phyloP scores from a whole-genome alignment of 2,888 invertebrate genomes.

The Cephonodes hylas region DNA sequence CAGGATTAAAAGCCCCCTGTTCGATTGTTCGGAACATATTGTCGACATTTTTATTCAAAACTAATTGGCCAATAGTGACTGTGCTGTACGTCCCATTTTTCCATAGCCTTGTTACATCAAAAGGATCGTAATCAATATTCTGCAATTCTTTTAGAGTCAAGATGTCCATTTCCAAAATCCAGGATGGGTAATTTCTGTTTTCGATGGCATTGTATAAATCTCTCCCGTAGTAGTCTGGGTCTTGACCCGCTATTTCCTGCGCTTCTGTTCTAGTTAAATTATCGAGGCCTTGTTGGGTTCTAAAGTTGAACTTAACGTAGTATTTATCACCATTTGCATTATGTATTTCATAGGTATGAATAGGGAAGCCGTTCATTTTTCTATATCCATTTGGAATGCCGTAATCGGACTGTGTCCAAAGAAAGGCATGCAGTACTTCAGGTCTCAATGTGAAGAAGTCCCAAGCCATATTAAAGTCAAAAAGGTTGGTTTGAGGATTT shows the following conservation, averaged over 20 bases:
- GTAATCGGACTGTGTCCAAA: constrained; percentile 90
- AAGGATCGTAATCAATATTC: constrained; percentile 54
- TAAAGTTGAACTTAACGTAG: constrained; percentile 94
- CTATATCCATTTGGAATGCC: constrained; percentile 94
- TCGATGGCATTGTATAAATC: constrained; percentile 92
- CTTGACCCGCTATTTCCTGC: constrained; percentile 82
- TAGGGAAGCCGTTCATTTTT: constrained; percentile 94
- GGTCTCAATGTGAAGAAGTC: constrained; percentile 92
- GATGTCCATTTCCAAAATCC: constrained; percentile 62
- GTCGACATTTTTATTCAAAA: constrained; percentile 48
- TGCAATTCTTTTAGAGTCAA: constrained; percentile 44
- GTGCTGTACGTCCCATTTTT: constrained; percentile 58
- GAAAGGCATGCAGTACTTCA: constrained; percentile 87
- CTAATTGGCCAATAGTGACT: constrained; percentile 48
- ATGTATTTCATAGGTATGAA: constrained; percentile 93
- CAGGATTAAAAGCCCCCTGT: constrained; percentile 51
- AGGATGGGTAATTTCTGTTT: constrained; percentile 72
- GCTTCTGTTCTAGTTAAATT: constrained; percentile 85
- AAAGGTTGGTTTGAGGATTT: constrained; percentile 91
- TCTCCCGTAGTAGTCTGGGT: constrained; percentile 91
- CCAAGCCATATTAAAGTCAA: constrained; percentile 93
- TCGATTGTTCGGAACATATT: constrained; percentile 53
- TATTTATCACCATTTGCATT: constrained; percentile 85
- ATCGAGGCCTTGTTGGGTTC: constrained; percentile 92
- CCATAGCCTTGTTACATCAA: constrained; percentile 56